Base-by-base conservation (phyloP, 2,797 vertebrate species). In the Falco biarmicus region DNA sequence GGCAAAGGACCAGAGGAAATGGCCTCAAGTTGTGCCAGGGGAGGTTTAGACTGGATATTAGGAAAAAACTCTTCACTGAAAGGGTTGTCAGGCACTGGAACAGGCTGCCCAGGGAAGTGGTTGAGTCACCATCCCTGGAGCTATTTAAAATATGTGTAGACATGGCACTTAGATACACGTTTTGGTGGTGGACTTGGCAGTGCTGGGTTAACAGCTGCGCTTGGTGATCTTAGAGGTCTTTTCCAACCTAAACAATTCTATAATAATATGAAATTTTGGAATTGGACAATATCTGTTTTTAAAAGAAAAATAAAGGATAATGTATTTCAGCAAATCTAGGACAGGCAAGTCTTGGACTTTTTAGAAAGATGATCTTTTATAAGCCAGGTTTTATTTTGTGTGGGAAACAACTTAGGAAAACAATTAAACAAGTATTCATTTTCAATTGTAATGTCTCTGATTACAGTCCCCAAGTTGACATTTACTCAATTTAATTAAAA, bases 401-500 rank as follows among this genome's bases (percentile, higher is more conserved):
- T n/a, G 50, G 32, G 60, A 87, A 95, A n/a, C 9, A 25, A 50
- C 25, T 92, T 64, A 53, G 22, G 37, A 86, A 85, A 88, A 90
- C 66, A 84, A 53, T 78, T 9, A 71, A 91, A 51, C 48, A 84
- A 51, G 7, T 86, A 57, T 54, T 91, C 9, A 71, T 90, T 94
- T 96, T 51, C 60, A 84, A 50, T 81, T 88, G 21, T 76, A 41
- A 87, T 81, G 6, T 60, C 26, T 80, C 75, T 92, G 48, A 70
- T 77, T 91, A 39, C n/a, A 87, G 64, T 89, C 71, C 68, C 64
- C 80, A 85, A 56, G 45, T 54, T 82, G 77, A 95, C 26, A 47
- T 92, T 89, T 95, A 29, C 64, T 82, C 86, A 80, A 60, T 90
- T 92, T 66, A 77, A 64, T 89, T 64, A 0, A 70, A 90, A 90